phyloP scores from a whole-genome alignment of 2,797 vertebrate species.

The Liasis olivaceus region DNA sequence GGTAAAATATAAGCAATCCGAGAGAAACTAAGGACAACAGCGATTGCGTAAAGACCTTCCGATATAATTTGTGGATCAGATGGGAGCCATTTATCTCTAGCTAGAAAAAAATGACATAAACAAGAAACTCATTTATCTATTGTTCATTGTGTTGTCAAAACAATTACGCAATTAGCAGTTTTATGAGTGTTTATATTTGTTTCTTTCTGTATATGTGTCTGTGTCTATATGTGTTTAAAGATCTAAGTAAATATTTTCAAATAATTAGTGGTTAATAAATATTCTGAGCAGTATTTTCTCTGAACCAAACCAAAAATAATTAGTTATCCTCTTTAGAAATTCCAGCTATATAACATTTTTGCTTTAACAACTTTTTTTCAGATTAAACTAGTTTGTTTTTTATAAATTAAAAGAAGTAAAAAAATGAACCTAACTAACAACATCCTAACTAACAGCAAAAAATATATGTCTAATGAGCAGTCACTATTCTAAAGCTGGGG shows the following conservation, averaged over 20 bases:
- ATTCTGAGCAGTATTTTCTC: conserved; percentile 5
- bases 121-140: conserved; percentile 20
- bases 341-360: neutral
- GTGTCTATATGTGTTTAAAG: conserved; percentile 17
- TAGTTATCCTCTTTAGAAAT: neutral
- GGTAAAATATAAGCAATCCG: conserved; percentile 88
- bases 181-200: neutral
- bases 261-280: neutral
- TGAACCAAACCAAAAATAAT: neutral
- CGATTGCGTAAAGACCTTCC: conserved; percentile 88
- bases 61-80: conserved; percentile 92
- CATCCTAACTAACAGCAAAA: neutral
- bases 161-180: conserved; percentile 18
- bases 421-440: neutral
- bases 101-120: conserved; percentile 71
- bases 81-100: conserved; percentile 89
- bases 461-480: neutral
- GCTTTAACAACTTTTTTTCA: conserved; percentile 13
- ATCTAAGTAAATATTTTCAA: conserved; percentile 20
- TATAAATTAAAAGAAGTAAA: neutral
- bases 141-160: conserved; percentile 20
- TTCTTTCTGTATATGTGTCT: conserved; percentile 16
- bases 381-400: neutral
- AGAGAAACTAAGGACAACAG: conserved; percentile 88
- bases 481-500: neutral